Evolutionary conservation across 2,888 invertebrate genomes (phyloP).

Genomic region (Drymonia ruficornis): DNA sequence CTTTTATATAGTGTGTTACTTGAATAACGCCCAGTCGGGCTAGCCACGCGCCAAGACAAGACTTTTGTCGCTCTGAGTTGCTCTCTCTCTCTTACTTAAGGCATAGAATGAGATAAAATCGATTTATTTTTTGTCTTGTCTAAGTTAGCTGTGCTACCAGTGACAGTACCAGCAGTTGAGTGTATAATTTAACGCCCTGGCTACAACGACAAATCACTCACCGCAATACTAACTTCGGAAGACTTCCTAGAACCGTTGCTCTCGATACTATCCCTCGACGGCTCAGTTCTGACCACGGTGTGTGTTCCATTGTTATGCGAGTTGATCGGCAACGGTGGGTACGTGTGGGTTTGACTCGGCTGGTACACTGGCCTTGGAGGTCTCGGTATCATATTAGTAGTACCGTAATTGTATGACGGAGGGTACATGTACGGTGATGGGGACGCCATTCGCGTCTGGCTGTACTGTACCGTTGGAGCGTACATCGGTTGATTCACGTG

Average conservation of each 20-base stretch:
- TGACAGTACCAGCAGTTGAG: too few species aligned
- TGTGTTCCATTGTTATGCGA: slow-evolving; percentile 42
- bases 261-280: slow-evolving; percentile 56
- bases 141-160: too few species aligned
- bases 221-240: slow-evolving; percentile 66
- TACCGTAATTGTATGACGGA: slow-evolving; percentile 66
- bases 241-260: slow-evolving; percentile 59
- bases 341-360: slow-evolving; percentile 59
- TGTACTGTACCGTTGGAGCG: slow-evolving; percentile 58
- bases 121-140: too few species aligned
- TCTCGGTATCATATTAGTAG: slow-evolving; percentile 74
- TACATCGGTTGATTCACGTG: slow-evolving; percentile 56
- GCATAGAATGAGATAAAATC: too few species aligned
- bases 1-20: too few species aligned
- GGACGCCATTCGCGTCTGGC: slow-evolving; percentile 70
- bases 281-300: slow-evolving; percentile 51
- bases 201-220: slow-evolving; percentile 32
- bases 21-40: too few species aligned
- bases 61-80: too few species aligned
- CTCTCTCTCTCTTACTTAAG: too few species aligned
- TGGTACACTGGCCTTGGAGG: slow-evolving; percentile 60
- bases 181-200: too few species aligned
- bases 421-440: slow-evolving; percentile 66
- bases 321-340: slow-evolving; percentile 48
- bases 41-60: too few species aligned